Conservation (phyloP, 1,140 invertebrate species). For the Latrodectus geometricus region DNA sequence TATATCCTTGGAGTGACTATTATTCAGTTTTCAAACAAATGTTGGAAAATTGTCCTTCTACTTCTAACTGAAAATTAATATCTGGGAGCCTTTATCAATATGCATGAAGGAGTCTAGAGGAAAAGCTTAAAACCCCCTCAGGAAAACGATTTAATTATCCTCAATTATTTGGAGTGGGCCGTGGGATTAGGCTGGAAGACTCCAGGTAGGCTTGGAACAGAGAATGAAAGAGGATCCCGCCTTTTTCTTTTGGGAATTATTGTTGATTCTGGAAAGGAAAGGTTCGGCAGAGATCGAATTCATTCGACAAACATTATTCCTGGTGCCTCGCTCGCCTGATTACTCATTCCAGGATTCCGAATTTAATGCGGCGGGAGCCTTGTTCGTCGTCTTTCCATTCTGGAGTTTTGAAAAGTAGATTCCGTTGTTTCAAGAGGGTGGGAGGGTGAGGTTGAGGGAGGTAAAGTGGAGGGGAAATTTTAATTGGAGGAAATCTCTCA, state of each 20-base stretch:
- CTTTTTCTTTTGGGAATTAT: constrained; percentile 60
- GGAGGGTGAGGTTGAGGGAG: no score
- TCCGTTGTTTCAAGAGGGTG: constrained; percentile 35
- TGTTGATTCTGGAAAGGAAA: constrained; percentile 46
- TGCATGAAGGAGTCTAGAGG: constrained; percentile 44
- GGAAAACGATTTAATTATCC: constrained; percentile 62
- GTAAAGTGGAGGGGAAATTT: constrained; percentile 39
- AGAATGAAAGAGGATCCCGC: background rate
- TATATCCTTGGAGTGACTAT: constrained; percentile 48
- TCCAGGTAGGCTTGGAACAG: background rate
- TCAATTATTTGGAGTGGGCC: constrained; percentile 61
- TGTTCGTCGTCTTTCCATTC: background rate
- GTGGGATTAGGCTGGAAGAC: constrained; percentile 41
- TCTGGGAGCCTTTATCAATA: constrained; percentile 60
- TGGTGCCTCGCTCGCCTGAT: constrained; percentile 40
- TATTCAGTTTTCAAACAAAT: constrained; percentile 61
- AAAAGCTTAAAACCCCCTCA: constrained; percentile 50
- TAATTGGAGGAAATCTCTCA: constrained; percentile 54
- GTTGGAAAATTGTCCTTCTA: constrained; percentile 57
- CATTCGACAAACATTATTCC: constrained; percentile 61
- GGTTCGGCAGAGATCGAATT: constrained; percentile 38
- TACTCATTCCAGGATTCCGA: constrained; percentile 59
- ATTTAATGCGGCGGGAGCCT: constrained; percentile 38
- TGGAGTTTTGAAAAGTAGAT: constrained; percentile 45
- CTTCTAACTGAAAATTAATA: constrained; percentile 62